Evolutionary conservation across 2,888 invertebrate genomes (phyloP).

Genomic region (Ornithoptera priamus): DNA sequence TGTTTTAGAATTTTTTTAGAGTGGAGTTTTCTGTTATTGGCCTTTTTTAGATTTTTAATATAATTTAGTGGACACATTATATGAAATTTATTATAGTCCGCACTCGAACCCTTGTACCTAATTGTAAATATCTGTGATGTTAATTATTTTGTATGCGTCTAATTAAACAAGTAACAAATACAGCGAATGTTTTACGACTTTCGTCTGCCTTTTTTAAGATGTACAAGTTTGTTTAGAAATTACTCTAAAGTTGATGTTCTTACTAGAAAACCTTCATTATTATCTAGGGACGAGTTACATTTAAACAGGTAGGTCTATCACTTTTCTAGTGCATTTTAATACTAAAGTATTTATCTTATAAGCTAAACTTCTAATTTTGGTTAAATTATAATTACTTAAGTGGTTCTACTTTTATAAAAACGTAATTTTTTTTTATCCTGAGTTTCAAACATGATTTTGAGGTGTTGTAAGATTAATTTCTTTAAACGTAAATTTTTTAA

Average conservation of each 20-base stretch:
- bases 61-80: background rate
- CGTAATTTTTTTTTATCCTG: no score
- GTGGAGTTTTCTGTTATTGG: background rate
- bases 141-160: conserved; percentile 14
- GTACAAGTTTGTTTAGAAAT: conserved; percentile 31
- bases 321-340: background rate
- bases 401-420: no score
- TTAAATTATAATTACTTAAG: no score
- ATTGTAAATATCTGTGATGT: conserved; percentile 30
- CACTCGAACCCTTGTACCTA: background rate
- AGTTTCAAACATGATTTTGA: no score
- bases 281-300: background rate
- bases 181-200: conserved; percentile 15
- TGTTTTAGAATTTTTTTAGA: background rate
- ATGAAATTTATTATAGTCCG: background rate
- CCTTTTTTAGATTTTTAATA: background rate
- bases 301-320: background rate
- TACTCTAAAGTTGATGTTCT: conserved; percentile 24
- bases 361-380: background rate
- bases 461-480: no score
- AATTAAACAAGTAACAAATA: conserved; percentile 18
- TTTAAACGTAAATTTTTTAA: no score
- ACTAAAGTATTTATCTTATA: background rate
- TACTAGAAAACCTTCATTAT: conserved; percentile 21
- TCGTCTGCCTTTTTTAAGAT: conserved; percentile 30